Evolutionary conservation across 2,113 vertebrate species (phyloP).

Genomic region (Larimichthys crocea): DNA sequence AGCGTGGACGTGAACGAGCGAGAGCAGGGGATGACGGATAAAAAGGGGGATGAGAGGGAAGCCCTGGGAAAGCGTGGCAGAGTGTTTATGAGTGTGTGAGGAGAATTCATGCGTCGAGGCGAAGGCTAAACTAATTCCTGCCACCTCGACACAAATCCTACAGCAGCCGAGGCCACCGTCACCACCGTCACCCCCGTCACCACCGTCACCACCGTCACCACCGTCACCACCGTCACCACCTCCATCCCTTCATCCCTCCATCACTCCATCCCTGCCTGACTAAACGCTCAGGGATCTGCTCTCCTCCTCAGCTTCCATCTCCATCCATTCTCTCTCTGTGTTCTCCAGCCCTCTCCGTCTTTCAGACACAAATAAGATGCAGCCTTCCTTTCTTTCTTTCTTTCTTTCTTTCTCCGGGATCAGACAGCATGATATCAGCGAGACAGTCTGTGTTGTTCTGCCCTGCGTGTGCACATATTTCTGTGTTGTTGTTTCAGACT

Average conservation of each 20-base stretch:
- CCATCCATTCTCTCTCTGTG: slow-evolving; percentile 4
- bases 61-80: slow-evolving; percentile 34
- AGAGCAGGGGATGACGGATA: neutral
- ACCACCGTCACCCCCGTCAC: neutral
- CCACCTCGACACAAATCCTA: slow-evolving; percentile 61
- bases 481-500: too few species aligned
- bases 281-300: neutral
- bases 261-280: slow-evolving; percentile 22
- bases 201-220: too few species aligned
- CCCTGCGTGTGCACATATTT: neutral
- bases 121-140: slow-evolving; percentile 72
- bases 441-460: neutral
- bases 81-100: slow-evolving; percentile 74
- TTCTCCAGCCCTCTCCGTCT: neutral
- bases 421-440: neutral
- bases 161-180: slow-evolving; percentile 33
- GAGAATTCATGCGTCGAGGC: slow-evolving; percentile 70
- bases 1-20: neutral
- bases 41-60: neutral
- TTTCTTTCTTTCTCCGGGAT: neutral
- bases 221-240: too few species aligned
- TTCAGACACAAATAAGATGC: neutral
- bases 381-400: neutral
- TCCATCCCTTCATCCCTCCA: neutral
- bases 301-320: neutral